A percentile compares a stretch with the other conserved stretches of the same genome.
phyloP scores from a whole-genome alignment of 2,888 invertebrate genomes.

The Netelia inedita region DNA sequence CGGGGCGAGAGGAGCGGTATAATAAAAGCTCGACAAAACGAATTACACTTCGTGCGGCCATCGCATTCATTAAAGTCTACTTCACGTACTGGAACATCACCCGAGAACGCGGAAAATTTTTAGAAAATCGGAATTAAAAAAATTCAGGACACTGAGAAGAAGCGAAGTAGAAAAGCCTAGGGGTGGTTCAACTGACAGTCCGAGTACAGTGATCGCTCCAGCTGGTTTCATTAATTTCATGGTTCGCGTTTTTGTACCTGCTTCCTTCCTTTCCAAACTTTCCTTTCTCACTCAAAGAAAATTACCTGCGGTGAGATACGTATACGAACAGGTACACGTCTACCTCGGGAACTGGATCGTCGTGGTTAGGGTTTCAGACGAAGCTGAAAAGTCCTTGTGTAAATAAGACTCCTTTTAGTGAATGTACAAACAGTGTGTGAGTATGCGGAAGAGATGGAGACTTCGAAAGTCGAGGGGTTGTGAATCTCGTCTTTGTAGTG shows the following conservation, averaged over 20 bases:
- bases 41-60: conserved; percentile 77
- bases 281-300: conserved; percentile 39
- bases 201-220: conserved; percentile 35
- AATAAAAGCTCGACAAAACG: conserved; percentile 24
- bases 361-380: conserved; percentile 41
- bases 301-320: conserved; percentile 67
- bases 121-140: conserved; percentile 3
- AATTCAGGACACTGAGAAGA: conserved; percentile 17
- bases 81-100: conserved; percentile 43
- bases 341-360: conserved; percentile 29
- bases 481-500: conserved; percentile 47
- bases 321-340: conserved; percentile 45
- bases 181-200: conserved; percentile 39
- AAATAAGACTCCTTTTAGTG: conserved; percentile 66
- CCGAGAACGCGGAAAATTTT: conserved; percentile 33
- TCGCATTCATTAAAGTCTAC: conserved; percentile 69
- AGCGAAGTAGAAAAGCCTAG: conserved; percentile 42
- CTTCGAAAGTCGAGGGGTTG: conserved; percentile 50
- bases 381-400: conserved; percentile 66
- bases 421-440: conserved; percentile 34
- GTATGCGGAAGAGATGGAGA: conserved; percentile 36
- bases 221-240: conserved; percentile 31
- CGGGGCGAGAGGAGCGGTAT: conserved; percentile 24
- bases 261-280: conserved; percentile 2
- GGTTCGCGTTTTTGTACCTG: conserved; percentile 38